phyloP scores from a whole-genome alignment of 1,140 invertebrate genomes.

The Dendrolimus kikuchii region DNA sequence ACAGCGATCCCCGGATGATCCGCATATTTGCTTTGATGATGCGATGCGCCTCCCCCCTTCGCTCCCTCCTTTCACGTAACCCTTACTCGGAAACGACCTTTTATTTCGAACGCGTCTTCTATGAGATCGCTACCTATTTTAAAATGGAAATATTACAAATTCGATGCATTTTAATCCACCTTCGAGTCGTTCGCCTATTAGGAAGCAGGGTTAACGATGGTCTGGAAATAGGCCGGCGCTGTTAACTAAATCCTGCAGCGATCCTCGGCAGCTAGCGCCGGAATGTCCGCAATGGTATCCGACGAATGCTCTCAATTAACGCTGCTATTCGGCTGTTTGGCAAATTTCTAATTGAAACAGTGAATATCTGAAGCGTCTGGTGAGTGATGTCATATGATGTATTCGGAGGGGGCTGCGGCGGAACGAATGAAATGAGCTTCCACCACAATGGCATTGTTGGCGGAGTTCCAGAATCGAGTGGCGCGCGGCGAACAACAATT shows the following conservation, averaged over 20 bases:
- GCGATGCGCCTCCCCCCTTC: constrained; percentile 17
- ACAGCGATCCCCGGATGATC: constrained; percentile 29
- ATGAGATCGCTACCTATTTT: too few species aligned
- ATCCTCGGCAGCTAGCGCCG: constrained; percentile 10
- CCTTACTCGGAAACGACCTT: constrained; percentile 11
- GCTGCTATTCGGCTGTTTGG: constrained; percentile 24
- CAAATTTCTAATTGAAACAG: constrained; percentile 37
- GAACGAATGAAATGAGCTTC: too few species aligned
- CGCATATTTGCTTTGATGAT: constrained; percentile 49
- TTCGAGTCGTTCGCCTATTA: too few species aligned
- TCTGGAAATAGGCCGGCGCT: too few species aligned
- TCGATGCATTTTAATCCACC: too few species aligned
- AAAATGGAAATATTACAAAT: too few species aligned
- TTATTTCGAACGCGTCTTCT: too few species aligned
- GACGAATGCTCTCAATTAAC: constrained; percentile 31
- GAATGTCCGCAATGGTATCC: constrained; percentile 22
- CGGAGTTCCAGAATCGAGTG: constrained; percentile 9
- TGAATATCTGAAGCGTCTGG: constrained; percentile 21
- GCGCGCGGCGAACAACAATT: constrained; percentile 8
- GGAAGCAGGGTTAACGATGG: too few species aligned
- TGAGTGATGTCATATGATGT: constrained; percentile 20
- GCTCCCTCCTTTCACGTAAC: constrained; percentile 18
- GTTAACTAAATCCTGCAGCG: background rate
- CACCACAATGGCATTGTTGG: constrained; percentile 16
- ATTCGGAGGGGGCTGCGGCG: background rate